Conservation (phyloP, 2,797 vertebrate species). For the Petrocephalus sullivani region DNA sequence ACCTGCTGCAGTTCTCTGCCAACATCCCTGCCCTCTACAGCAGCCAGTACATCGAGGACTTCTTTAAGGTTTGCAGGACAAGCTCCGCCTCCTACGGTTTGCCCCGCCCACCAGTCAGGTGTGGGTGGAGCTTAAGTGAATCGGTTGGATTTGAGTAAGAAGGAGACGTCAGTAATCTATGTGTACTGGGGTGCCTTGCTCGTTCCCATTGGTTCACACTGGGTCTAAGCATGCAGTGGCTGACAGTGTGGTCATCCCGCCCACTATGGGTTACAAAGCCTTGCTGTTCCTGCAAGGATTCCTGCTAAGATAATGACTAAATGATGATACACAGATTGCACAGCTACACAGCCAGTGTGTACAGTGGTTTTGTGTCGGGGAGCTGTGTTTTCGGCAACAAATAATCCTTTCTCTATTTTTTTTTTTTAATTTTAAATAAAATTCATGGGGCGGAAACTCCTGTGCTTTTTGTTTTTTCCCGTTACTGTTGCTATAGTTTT, state of each 20-base stretch:
- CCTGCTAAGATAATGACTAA: neutral
- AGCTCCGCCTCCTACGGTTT: neutral
- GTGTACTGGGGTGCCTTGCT: neutral
- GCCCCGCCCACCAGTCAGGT: neutral
- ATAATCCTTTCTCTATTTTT: neutral
- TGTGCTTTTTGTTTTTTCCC: neutral
- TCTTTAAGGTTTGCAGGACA: slow-evolving; percentile 79
- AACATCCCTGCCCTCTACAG: slow-evolving; percentile 89
- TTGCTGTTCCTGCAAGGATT: neutral
- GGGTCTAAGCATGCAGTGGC: neutral
- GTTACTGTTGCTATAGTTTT: neutral
- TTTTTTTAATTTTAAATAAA: too few relatives aligned
- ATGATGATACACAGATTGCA: neutral
- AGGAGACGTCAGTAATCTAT: neutral
- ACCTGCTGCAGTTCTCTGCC: slow-evolving; percentile 94
- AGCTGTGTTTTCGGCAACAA: neutral
- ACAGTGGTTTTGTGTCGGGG: neutral
- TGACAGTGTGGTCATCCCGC: neutral
- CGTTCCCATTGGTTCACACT: neutral
- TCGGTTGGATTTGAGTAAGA: neutral
- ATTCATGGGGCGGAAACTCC: neutral
- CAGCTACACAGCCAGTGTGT: neutral
- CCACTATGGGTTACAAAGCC: neutral
- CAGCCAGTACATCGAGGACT: slow-evolving; percentile 87
- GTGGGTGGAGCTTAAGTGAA: neutral